Percentiles rank a stretch among this genome's conserved stretches.
Conservation (phyloP, 2,888 invertebrate genomes). For the Scaptomyza caliginosa region DNA sequence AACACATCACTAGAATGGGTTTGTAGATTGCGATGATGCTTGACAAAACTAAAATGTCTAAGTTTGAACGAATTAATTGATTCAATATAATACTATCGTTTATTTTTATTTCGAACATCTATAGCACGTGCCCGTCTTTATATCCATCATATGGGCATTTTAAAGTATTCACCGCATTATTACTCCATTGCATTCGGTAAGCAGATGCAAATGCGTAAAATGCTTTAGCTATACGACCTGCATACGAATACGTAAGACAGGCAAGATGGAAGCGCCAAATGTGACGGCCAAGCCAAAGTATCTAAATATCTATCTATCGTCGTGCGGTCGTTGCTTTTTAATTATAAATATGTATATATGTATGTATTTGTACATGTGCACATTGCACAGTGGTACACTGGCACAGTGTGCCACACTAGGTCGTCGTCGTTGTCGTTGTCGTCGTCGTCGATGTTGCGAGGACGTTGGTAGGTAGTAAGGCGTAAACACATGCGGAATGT, state of each 20-base stretch:
- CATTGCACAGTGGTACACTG: conserved; percentile 61
- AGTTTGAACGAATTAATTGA: not conserved
- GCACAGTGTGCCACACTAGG: conserved; percentile 64
- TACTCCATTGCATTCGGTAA: conserved; percentile 15
- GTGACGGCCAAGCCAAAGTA: conserved; percentile 61
- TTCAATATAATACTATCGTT: not conserved
- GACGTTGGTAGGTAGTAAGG: conserved; percentile 63
- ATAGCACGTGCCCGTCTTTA: not conserved
- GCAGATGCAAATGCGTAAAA: conserved; percentile 51
- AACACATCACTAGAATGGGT: too few relatives aligned
- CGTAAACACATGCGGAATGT: conserved; percentile 79
- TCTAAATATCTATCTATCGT: conserved; percentile 39
- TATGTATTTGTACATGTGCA: not conserved
- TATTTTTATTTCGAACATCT: not conserved
- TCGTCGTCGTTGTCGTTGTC: conserved; percentile 34
- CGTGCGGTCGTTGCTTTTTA: conserved; percentile 56
- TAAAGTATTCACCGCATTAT: not conserved
- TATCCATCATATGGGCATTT: not conserved
- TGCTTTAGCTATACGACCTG: conserved; percentile 28
- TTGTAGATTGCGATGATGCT: too few relatives aligned
- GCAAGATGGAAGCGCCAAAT: conserved; percentile 31
- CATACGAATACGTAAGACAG: conserved; percentile 13
- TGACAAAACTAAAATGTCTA: not conserved
- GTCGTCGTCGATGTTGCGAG: conserved; percentile 40
- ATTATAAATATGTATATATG: conserved; percentile 54